A percentile compares a stretch with the other conserved stretches of the same genome.
phyloP scores from a whole-genome alignment of 2,888 invertebrate genomes.

The Liopterus haemorrhoidalis region DNA sequence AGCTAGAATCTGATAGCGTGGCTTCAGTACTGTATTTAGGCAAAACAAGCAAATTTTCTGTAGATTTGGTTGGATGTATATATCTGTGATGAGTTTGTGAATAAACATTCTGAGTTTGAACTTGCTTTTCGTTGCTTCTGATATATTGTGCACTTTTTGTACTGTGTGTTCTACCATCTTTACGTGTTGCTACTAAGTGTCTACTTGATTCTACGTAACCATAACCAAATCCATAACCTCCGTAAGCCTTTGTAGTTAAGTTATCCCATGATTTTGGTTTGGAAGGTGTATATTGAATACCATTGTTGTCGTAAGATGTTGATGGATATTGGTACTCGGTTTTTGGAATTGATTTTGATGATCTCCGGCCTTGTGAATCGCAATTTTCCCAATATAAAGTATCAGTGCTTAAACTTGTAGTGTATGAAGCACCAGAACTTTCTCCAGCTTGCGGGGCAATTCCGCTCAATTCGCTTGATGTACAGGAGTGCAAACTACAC shows the following conservation, averaged over 20 bases:
- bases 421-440: slow-evolving; percentile 73
- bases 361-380: slow-evolving; percentile 35
- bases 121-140: slow-evolving; percentile 35
- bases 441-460: slow-evolving; percentile 55
- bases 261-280: slow-evolving; percentile 91
- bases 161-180: slow-evolving; percentile 42
- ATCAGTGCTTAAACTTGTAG: slow-evolving; percentile 79
- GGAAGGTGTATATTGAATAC: slow-evolving; percentile 46
- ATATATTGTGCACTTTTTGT: slow-evolving; percentile 37
- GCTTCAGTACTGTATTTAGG: slow-evolving; percentile 54
- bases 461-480: slow-evolving; percentile 67
- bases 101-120: slow-evolving; percentile 50
- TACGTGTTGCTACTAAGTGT: slow-evolving; percentile 42
- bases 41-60: slow-evolving; percentile 68
- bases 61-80: slow-evolving; percentile 69
- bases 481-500: slow-evolving; percentile 77
- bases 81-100: slow-evolving; percentile 42
- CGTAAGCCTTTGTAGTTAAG: slow-evolving; percentile 76
- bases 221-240: slow-evolving; percentile 82
- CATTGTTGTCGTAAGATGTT: slow-evolving; percentile 39
- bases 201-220: slow-evolving; percentile 66
- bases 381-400: slow-evolving; percentile 74
- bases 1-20: slow-evolving; percentile 59
- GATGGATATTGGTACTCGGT: slow-evolving; percentile 39
- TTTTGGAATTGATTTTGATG: slow-evolving; percentile 39